phyloP scores from a whole-genome alignment of 2,113 vertebrate species.

The Ellobius talpinus region DNA sequence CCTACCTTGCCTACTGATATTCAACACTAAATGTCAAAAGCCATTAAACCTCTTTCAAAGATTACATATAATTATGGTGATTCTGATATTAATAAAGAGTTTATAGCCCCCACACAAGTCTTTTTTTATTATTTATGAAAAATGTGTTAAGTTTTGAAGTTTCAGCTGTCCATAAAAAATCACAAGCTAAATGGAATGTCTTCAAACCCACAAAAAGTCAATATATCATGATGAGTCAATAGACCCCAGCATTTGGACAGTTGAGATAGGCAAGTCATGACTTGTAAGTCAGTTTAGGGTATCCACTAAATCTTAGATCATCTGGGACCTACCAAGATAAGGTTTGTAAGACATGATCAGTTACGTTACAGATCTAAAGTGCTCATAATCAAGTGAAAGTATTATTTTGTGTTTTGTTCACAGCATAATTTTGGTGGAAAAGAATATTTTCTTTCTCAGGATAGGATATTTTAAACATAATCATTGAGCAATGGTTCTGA shows the following conservation, averaged over 20 bases:
- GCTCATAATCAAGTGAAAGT: slow-evolving; percentile 7
- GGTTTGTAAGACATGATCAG: background rate
- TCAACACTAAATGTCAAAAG: background rate
- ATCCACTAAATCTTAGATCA: background rate
- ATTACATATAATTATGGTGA: slow-evolving; percentile 23
- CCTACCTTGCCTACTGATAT: background rate
- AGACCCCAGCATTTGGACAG: background rate
- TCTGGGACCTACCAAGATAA: background rate
- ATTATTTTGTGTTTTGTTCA: background rate
- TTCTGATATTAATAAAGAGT: slow-evolving; percentile 22
- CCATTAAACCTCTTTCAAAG: slow-evolving; percentile 34
- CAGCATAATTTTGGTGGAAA: slow-evolving; percentile 14
- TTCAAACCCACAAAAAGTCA: slow-evolving; percentile 1
- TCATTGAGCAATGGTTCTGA: background rate
- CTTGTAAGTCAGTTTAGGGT: background rate
- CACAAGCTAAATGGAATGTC: background rate
- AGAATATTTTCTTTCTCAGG: slow-evolving; percentile 18
- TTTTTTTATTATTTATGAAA: slow-evolving; percentile 26
- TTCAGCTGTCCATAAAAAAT: background rate
- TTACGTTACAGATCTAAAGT: background rate
- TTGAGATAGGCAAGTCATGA: background rate
- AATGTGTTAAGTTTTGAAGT: background rate
- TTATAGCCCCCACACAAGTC: background rate
- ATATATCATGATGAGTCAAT: background rate
- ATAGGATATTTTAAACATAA: background rate